Evolutionary conservation across 2,888 invertebrate species (phyloP).

Genomic region (Myopa testacea): DNA sequence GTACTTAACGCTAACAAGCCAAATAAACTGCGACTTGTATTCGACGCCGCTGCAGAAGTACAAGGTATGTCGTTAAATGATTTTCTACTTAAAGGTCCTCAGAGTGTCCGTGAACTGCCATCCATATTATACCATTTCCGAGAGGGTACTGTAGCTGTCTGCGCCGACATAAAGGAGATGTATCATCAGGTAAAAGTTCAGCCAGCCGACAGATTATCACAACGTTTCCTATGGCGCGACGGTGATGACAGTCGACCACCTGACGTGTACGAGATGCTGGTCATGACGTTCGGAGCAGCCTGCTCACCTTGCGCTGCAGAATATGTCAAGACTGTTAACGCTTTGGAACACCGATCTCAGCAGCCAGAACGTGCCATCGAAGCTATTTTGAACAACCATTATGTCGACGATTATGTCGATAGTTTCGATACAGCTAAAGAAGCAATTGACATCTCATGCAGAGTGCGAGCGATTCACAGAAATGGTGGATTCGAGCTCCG

Average conservation of each 20-base stretch:
- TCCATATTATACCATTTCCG: constrained; percentile 59
- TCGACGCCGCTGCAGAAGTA: constrained; percentile 55
- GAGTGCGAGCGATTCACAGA: background rate
- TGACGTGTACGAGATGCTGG: constrained; percentile 45
- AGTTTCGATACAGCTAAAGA: background rate
- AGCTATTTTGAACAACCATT: background rate
- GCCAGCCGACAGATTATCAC: constrained; percentile 52
- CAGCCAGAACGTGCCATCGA: background rate
- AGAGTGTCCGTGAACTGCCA: constrained; percentile 49
- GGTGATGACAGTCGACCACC: constrained; percentile 13
- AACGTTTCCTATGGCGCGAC: constrained; percentile 56
- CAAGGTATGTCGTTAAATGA: constrained; percentile 45
- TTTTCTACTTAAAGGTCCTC: background rate
- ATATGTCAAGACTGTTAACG: background rate
- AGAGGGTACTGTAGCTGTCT: no score
- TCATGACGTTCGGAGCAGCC: constrained; percentile 51
- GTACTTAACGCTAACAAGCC: constrained; percentile 55
- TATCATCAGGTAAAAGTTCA: constrained; percentile 49
- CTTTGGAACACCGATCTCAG: background rate
- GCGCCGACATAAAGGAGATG: no score
- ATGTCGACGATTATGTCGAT: no score
- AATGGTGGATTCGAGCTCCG: no score
- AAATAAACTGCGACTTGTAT: constrained; percentile 53
- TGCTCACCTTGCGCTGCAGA: constrained; percentile 42
- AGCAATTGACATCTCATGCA: background rate